These are phyloP conservation scores for Cartodere bifasciata DNA, from an alignment of 2,888 invertebrate genomes.

Conservation along the genomic window DNA sequence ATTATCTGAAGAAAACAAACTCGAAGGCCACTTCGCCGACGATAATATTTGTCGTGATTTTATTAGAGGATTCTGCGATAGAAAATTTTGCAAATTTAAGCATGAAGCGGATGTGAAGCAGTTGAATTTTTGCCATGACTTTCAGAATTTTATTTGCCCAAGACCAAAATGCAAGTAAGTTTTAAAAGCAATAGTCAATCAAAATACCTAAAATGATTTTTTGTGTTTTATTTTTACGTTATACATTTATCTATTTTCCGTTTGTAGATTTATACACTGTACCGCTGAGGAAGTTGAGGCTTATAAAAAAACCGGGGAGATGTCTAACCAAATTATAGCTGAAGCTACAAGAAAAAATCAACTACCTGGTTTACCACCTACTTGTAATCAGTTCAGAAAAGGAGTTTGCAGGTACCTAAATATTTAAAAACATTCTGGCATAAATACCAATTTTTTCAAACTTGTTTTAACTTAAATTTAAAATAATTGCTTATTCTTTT, in stretches of 20 bases:
- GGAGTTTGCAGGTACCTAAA: conserved; percentile 36
- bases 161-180: conserved; percentile 50
- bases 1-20: conserved; percentile 27
- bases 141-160: conserved; percentile 63
- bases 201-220: background rate
- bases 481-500: no score
- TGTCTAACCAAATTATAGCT: conserved; percentile 45
- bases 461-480: no score
- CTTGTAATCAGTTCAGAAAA: conserved; percentile 40
- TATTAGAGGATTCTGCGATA: conserved; percentile 43
- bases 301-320: conserved; percentile 57
- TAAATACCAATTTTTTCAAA: no score
- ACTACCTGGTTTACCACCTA: conserved; percentile 32
- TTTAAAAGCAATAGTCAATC: background rate
- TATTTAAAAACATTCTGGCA: no score
- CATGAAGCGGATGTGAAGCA: conserved; percentile 36
- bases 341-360: conserved; percentile 35
- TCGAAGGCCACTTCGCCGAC: conserved; percentile 24
- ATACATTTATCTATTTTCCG: background rate
- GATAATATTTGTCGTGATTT: conserved; percentile 44
- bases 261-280: conserved; percentile 58
- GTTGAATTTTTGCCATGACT: conserved; percentile 48
- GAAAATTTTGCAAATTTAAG: conserved; percentile 41
- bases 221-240: background rate
- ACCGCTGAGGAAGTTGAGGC: conserved; percentile 63